Base-by-base conservation (phyloP, 2,888 invertebrate genomes). In the Scaptodrosophila latifasciaeformis region DNA sequence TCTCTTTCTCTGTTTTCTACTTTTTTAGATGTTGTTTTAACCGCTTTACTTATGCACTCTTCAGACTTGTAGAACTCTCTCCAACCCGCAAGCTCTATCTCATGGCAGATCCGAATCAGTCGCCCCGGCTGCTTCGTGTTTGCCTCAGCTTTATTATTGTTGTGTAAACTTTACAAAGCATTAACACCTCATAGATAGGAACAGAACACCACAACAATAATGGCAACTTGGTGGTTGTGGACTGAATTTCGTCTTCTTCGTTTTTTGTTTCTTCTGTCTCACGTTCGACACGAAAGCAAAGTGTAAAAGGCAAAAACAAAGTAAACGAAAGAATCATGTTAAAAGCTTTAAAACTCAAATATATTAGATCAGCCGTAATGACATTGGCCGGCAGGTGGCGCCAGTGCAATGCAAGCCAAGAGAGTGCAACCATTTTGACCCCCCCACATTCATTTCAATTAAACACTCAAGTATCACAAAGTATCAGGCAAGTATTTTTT, bases 361-460 rank as follows among this genome's bases (percentile, higher is more conserved):
- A 70, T 68, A 68, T 57, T 70, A 54, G 58, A 59, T 74, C 72
- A 74, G 57, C 63, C 59, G 27, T 53, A 24, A 54, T 54, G 19
- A 21, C 15, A 40, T 31, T 53, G 63, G 55, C 30, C 64, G 39
- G 40, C 59, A 65, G 67, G 55, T 67, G 67, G 64, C 59, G 65
- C 30, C n/a, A 10, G 15, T 4, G 34, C 63, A 48, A 7, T 3
- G 24, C 4, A 24, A 24, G 4, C 24, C 24, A 24, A 5, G 7
- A 24, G 7, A 24, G 24, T 24, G 24, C 24, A n/a, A n/a, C n/a
- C n/a, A n/a, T n/a, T n/a, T n/a, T n/a, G n/a, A n/a, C n/a, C n/a
- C n/a, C n/a, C n/a, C n/a, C n/a, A n/a, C 69, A 62, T 62, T 72
- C 66, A 51, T 77, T 69, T 78, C 61, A 72, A 78, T 75, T 72